phyloP scores from a whole-genome alignment of 2,113 vertebrate genomes.

The Microcebus tavaratra region DNA sequence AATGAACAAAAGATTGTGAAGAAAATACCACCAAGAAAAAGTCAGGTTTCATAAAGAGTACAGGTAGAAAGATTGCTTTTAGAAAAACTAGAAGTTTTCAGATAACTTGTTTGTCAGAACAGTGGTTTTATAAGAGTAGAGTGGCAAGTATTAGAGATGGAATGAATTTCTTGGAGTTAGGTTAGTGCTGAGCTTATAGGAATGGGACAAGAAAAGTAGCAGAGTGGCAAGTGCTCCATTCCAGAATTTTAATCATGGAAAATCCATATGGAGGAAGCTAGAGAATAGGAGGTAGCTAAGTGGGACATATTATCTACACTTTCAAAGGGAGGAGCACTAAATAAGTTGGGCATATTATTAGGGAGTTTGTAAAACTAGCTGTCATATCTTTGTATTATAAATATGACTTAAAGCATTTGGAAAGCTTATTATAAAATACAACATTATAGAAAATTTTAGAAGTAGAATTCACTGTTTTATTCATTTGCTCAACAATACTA shows the following conservation, averaged over 20 bases:
- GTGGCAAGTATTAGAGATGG: background rate
- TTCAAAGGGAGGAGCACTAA: background rate
- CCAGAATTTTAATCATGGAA: background rate
- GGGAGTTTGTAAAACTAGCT: conserved; percentile 10
- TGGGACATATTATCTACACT: background rate
- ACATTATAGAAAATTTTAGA: background rate
- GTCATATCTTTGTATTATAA: background rate
- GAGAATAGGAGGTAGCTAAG: background rate
- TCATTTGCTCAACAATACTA: background rate
- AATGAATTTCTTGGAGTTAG: background rate
- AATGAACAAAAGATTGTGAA: background rate
- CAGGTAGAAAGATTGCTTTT: background rate
- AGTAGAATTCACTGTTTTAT: background rate
- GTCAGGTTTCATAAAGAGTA: background rate
- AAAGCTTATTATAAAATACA: conserved; percentile 17
- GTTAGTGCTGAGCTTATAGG: background rate
- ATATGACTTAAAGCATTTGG: background rate
- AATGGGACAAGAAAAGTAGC: background rate
- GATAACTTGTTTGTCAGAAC: conserved; percentile 1
- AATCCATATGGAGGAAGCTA: background rate
- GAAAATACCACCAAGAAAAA: background rate
- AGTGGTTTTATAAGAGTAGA: background rate
- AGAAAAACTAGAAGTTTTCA: background rate
- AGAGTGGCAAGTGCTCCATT: background rate
- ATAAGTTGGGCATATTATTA: background rate